Conservation (phyloP, 1,140 invertebrate species). For the Drosophila takahashii region DNA sequence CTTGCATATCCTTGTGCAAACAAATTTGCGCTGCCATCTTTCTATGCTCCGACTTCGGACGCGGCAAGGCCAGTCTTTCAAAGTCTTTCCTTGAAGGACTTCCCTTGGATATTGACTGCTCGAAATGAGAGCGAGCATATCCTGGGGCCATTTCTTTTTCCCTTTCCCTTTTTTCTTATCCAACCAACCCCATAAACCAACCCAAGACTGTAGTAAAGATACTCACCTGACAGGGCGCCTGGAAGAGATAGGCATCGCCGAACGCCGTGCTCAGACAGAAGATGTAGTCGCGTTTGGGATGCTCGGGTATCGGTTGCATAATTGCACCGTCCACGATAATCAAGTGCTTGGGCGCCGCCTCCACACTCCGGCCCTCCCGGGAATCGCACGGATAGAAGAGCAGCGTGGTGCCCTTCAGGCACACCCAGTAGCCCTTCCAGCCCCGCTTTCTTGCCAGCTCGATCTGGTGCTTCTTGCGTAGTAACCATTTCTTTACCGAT, state of each 20-base stretch:
- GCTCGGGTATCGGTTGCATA: conserved; percentile 99
- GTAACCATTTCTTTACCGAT: conserved; percentile 99
- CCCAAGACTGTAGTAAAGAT: conserved; percentile 26
- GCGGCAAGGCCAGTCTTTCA: conserved; percentile 70
- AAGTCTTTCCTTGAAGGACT: conserved; percentile 67
- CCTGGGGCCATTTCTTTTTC: conserved; percentile 15
- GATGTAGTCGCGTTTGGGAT: conserved; percentile 98
- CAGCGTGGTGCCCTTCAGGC: conserved; percentile 97
- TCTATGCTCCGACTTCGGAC: conserved; percentile 35
- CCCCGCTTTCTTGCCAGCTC: conserved; percentile 97
- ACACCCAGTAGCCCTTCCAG: conserved; percentile 99
- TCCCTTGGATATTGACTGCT: conserved; percentile 61
- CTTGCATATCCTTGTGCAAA: conserved; percentile 66
- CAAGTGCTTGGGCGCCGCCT: conserved; percentile 96
- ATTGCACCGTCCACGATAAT: conserved; percentile 99
- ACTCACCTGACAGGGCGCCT: conserved; percentile 92
- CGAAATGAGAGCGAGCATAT: conserved; percentile 49
- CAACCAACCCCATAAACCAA: not conserved
- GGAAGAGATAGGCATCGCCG: conserved; percentile 98
- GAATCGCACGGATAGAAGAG: conserved; percentile 98
- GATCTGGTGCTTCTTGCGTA: conserved; percentile 98
- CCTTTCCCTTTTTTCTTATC: not conserved
- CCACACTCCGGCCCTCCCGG: conserved; percentile 94
- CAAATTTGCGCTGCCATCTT: conserved; percentile 52
- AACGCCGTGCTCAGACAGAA: conserved; percentile 99